Percentiles rank a stretch among this genome's conserved stretches.
Conservation (phyloP, 2,797 vertebrate species). For the Onychomys torridus region DNA sequence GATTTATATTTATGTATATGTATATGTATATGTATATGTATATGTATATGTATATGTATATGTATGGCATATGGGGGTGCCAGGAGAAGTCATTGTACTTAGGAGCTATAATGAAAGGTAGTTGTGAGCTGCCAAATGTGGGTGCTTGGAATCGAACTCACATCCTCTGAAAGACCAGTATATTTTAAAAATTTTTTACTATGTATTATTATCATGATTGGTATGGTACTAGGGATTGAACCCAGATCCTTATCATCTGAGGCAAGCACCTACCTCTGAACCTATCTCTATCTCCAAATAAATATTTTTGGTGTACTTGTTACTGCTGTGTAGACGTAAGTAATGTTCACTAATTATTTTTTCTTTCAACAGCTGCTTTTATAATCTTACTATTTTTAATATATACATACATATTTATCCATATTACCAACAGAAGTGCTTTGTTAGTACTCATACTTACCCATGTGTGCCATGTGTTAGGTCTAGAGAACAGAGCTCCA, state of each 20-base stretch:
- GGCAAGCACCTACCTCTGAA: not conserved
- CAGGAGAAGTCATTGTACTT: not conserved
- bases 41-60: not conserved
- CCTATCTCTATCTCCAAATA: not conserved
- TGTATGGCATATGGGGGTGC: not conserved
- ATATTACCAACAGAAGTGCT: not conserved
- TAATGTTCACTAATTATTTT: not conserved
- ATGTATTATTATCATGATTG: not conserved
- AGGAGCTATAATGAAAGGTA: not conserved
- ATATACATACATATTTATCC: not conserved
- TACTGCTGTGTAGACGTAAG: not conserved
- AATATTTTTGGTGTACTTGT: not conserved
- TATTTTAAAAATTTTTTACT: not conserved
- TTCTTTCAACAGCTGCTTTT: not conserved
- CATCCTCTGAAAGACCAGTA: not conserved
- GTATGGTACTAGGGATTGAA: not conserved
- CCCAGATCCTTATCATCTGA: not conserved
- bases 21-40: not conserved
- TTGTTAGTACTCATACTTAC: not conserved
- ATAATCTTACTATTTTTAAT: constrained; percentile 12
- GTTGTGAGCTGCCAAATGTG: not conserved
- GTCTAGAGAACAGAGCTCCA: not conserved
- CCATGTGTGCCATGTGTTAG: not conserved
- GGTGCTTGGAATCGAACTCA: not conserved
- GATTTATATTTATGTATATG: not conserved